Evolutionary conservation across 2,797 vertebrate species (phyloP), one percentile per base, ranked within the genome.

Genomic region (Naso thynnoides): DNA sequence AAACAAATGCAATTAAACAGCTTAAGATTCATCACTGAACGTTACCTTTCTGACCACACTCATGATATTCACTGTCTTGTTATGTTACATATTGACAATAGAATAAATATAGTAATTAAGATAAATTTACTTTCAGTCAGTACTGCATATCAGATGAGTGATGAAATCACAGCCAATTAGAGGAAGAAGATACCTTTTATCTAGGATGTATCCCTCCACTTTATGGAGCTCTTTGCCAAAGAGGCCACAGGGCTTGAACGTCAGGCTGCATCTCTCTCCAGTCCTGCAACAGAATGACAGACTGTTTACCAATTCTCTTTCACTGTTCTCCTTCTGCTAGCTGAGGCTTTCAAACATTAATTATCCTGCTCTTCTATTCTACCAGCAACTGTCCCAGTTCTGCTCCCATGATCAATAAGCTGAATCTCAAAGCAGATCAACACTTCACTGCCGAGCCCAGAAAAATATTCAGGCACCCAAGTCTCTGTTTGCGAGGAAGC

Each of bases 151-250:
- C 6, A 36, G 15, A 50, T 60, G 4, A 31, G 52, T 24, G 45
- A 54, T 52, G 16, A 64, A 71, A 66, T n/a, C 1, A n/a, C 2
- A 50, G 21, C 10, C 47, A 75, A 70, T 31, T 62, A 70, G 38
- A 66, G 21, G 19, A 26, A 50, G 5, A 58, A 0, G 1, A 60
- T 95, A 98, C 98, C 96, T 99, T 95, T 99, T 99, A 89, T 99
- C 97, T 76, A 97, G 94, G 91, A 99, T 98, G 91, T 96, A 98
- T 75, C 98, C 98, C 88, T 99, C 98, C 31, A 99, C 97, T 95
- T 98, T 99, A 93, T 99, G 98, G 59, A 99, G 89, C 88, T 99
- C 98, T 80, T 98, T 99, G 26, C 97, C 97, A 88, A 99, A 99
- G 76, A 99, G 95, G 73, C 97, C 96, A 1, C 96, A 99, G 14